Conservation (phyloP, 2,888 invertebrate genomes). For the Liposcelis brunnea region DNA sequence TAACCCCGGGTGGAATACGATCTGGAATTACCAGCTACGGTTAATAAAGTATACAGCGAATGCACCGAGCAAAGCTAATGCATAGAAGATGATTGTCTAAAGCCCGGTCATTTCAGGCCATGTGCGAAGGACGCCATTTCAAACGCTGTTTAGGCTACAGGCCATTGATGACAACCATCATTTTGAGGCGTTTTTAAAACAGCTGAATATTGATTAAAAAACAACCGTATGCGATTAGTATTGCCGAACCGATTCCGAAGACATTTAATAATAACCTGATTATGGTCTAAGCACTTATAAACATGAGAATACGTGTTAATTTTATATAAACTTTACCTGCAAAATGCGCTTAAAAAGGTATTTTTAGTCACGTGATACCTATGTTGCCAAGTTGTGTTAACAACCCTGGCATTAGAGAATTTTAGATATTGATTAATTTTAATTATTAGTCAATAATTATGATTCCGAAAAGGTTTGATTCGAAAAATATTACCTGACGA, state of each 20-base stretch:
- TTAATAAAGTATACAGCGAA: too few species aligned
- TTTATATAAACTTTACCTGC: constrained; percentile 37
- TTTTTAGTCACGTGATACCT: constrained; percentile 43
- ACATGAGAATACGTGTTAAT: constrained; percentile 19
- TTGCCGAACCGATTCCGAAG: constrained; percentile 21
- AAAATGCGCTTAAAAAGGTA: constrained; percentile 53
- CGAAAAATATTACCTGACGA: neutral
- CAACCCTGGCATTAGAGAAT: constrained; percentile 9
- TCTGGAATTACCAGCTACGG: neutral
- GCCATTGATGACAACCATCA: constrained; percentile 35
- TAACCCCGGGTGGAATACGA: too few species aligned
- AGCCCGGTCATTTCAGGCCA: constrained; percentile 26
- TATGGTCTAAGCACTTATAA: constrained; percentile 9
- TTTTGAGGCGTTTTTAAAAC: constrained; percentile 18
- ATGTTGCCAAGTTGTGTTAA: neutral
- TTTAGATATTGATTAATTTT: neutral
- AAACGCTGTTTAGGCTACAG: constrained; percentile 41
- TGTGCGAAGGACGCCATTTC: constrained; percentile 59
- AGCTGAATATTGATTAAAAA: too few species aligned
- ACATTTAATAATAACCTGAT: constrained; percentile 13
- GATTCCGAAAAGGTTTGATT: neutral
- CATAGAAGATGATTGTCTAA: constrained; percentile 7
- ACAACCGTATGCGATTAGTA: constrained; percentile 21
- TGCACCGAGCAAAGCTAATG: neutral
- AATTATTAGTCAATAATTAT: neutral